These are phyloP conservation scores for Calephelis perditalis DNA, from an alignment of 2,888 invertebrate genomes.

Conservation along the genomic window DNA sequence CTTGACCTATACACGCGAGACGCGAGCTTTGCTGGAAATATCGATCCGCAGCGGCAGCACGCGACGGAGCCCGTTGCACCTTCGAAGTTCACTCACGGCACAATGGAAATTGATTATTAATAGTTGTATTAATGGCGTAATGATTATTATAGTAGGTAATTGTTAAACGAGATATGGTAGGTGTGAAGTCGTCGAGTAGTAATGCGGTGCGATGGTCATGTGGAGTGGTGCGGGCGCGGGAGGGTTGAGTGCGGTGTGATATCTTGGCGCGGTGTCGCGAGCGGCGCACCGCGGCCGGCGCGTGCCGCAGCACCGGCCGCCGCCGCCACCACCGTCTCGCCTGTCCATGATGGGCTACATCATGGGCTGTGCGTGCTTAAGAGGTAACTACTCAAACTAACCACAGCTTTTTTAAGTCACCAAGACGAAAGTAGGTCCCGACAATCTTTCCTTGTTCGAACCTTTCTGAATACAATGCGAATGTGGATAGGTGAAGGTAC, in stretches of 20 bases:
- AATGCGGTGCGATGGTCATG: slow-evolving; percentile 30
- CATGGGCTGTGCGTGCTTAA: slow-evolving; percentile 95
- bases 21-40: slow-evolving; percentile 66
- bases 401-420: neutral
- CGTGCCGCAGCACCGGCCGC: slow-evolving; percentile 57
- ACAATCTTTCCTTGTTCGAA: too few relatives aligned
- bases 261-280: slow-evolving; percentile 41
- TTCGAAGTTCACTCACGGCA: slow-evolving; percentile 35
- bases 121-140: neutral
- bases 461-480: too few relatives aligned
- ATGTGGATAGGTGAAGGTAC: too few relatives aligned
- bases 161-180: slow-evolving; percentile 17
- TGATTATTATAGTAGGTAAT: neutral
- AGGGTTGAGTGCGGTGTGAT: slow-evolving; percentile 47
- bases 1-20: slow-evolving; percentile 42
- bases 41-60: slow-evolving; percentile 65
- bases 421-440: neutral
- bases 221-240: slow-evolving; percentile 42
- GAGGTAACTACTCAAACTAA: slow-evolving; percentile 75
- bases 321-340: slow-evolving; percentile 53
- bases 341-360: slow-evolving; percentile 93
- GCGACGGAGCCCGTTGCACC: slow-evolving; percentile 65
- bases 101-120: slow-evolving; percentile 9
- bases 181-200: slow-evolving; percentile 20
- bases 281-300: slow-evolving; percentile 67